phyloP scores from a whole-genome alignment of 2,888 invertebrate genomes.

The Chloroclystis v-ata region DNA sequence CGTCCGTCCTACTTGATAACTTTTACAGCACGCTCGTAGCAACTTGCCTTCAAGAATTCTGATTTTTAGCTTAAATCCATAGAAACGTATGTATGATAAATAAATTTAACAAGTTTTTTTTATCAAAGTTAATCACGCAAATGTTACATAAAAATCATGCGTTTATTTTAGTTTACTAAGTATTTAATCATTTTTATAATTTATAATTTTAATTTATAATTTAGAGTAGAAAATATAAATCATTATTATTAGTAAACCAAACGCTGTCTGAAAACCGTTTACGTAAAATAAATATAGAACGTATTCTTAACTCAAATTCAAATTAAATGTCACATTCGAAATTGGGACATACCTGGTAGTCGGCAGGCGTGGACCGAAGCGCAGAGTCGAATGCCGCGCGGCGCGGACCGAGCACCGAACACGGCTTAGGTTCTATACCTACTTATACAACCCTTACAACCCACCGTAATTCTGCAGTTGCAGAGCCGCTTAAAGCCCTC shows the following conservation, averaged over 20 bases:
- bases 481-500: slow-evolving; percentile 32
- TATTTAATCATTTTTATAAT: too few species aligned
- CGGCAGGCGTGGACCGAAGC: slow-evolving; percentile 48
- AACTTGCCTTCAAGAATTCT: slow-evolving; percentile 6
- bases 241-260: too few species aligned
- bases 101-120: too few species aligned
- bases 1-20: slow-evolving; percentile 14
- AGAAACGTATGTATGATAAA: too few species aligned
- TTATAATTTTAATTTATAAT: too few species aligned
- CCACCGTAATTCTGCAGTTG: slow-evolving; percentile 44
- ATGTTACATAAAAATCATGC: too few species aligned
- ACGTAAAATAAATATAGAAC: too few species aligned
- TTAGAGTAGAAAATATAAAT: too few species aligned
- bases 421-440: slow-evolving; percentile 17
- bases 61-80: neutral
- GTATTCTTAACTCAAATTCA: neutral
- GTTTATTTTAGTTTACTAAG: too few species aligned
- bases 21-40: slow-evolving; percentile 12
- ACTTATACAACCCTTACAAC: neutral
- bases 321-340: slow-evolving; percentile 13
- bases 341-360: slow-evolving; percentile 27
- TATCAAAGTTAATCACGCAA: too few species aligned
- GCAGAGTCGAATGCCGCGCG: slow-evolving; percentile 61
- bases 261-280: too few species aligned
- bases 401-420: slow-evolving; percentile 37